Evolutionary conservation across 1,140 invertebrate genomes (phyloP).

Genomic region (Danaus melanippus): DNA sequence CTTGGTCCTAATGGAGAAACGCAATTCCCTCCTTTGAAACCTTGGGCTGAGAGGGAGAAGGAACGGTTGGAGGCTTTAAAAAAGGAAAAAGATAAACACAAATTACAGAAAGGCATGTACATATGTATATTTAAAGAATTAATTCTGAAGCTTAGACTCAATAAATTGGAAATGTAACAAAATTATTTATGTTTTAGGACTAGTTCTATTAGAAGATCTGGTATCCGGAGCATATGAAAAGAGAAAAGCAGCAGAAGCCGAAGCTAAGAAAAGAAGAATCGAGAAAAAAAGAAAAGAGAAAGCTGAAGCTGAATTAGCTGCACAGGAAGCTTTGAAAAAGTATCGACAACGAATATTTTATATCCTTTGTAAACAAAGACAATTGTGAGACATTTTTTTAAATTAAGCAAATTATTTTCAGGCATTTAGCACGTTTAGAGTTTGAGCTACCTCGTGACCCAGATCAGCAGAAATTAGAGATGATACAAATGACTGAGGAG

Average conservation of each 20-base stretch:
- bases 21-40: slow-evolving; percentile 52
- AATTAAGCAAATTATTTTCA: slow-evolving; percentile 11
- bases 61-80: slow-evolving; percentile 34
- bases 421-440: slow-evolving; percentile 38
- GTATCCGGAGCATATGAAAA: slow-evolving; percentile 71
- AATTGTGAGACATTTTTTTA: slow-evolving; percentile 1
- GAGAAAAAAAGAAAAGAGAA: slow-evolving; percentile 50
- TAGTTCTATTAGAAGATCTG: slow-evolving; percentile 71
- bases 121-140: not conserved
- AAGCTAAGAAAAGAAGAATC: slow-evolving; percentile 58
- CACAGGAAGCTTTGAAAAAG: slow-evolving; percentile 45
- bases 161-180: slow-evolving; percentile 2
- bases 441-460: slow-evolving; percentile 50
- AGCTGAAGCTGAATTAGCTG: slow-evolving; percentile 41
- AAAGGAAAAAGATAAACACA: slow-evolving; percentile 39
- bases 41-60: slow-evolving; percentile 43
- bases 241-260: slow-evolving; percentile 59
- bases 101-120: slow-evolving; percentile 45
- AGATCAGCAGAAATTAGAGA: slow-evolving; percentile 47
- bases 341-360: slow-evolving; percentile 16
- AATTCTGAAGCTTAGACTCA: not conserved
- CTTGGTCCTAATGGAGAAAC: slow-evolving; percentile 46
- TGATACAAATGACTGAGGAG: slow-evolving; percentile 41
- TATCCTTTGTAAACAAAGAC: not conserved
- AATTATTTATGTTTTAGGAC: slow-evolving; percentile 33